Base-by-base conservation (phyloP, 2,113 vertebrate genomes). In the Lophochroa leadbeateri region DNA sequence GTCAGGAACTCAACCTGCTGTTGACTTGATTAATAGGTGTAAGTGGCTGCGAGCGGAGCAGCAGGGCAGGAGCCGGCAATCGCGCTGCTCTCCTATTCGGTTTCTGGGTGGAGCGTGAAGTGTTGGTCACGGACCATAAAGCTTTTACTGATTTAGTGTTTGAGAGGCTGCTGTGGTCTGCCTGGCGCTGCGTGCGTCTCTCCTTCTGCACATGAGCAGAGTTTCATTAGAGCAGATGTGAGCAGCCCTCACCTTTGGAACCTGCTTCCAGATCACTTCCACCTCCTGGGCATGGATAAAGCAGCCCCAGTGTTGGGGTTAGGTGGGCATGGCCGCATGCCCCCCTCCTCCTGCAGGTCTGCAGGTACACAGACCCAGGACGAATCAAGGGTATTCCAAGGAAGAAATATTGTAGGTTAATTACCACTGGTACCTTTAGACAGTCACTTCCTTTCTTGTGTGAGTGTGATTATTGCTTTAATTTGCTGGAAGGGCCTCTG, bases 51-150 rank as follows among this genome's bases (percentile, higher is more conserved):
- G 31, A 94, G 92, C 12, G 5, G 29, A 70, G 76, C n/a, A 2
- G 79, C 71, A 27, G 86, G 92, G 88, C 64, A 28, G 77, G 72
- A 92, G 70, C 86, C 2, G 27, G 82, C 67, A 74, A 93, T 87
- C n/a, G 4, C 3, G 10, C 85, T 49, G 71, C 87, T 85, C 46
- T 69, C 63, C 84, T 49, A 0, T 33, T 50, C 6, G 60, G 94
- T 96, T 97, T 96, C 95, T 92, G 95, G 96, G 96, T 96, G 96
- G 95, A 96, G 92, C 86, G 21, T 52, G 0, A 80, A 90, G 88
- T 10, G 69, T 76, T 78, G 88, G 90, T 93, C 96, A 93, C 31
- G 83, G 92, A 81, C 88, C 91, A 68, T 94, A 86, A 94, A 94
- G 86, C 92, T 86, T 35, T 57, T 37, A 19, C 72, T 78, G 86